Evolutionary conservation across 2,888 invertebrate species (phyloP), one percentile per base, ranked within the genome.

Genomic region (Adela reaumurella): DNA sequence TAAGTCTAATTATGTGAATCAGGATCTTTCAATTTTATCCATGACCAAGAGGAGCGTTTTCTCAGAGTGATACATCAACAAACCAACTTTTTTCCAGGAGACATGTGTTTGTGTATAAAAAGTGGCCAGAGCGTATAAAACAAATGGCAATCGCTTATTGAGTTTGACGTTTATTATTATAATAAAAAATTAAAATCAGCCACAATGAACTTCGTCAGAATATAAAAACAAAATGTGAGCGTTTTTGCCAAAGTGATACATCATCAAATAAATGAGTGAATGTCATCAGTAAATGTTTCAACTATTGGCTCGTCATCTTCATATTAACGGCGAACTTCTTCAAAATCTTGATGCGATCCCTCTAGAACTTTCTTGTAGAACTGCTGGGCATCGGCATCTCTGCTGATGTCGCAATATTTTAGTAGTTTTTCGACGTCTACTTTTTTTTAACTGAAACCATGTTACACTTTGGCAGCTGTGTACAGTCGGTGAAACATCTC

Each of bases 351-450:
- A 14, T 42, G 43, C 43, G 43, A 42, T 42, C 43, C 43, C 43
- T 42, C 43, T 42, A 42, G 11, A 42, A 42, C 43, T 10, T 42
- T 14, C 43, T 42, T 42, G 43, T 42, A 42, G 43, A 42, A 42
- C 43, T 42, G 43, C 43, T 42, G 43, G 43, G 43, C 43, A 42
- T 42, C 43, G 43, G 11, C 43, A 42, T 42, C 43, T 42, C 43
- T 42, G 11, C 43, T 42, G 11, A 42, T 42, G 43, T 42, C 43
- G 43, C 43, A 42, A 14, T 42, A 42, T 42, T 42, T 42, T 42
- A 42, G 43, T 42, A 42, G 43, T 42, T 42, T 42, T 42, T 42
- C 43, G 43, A 42, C 43, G 43, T 42, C 4, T 42, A 6, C 43
- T 42, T 42, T 42, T 42, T 42, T 42, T 42, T 4, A 42, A 42